Percentiles rank a stretch among this genome's conserved stretches.
These are phyloP conservation scores for Diogma glabrata DNA, from an alignment of 2,888 invertebrate species.

Conservation along the genomic window DNA sequence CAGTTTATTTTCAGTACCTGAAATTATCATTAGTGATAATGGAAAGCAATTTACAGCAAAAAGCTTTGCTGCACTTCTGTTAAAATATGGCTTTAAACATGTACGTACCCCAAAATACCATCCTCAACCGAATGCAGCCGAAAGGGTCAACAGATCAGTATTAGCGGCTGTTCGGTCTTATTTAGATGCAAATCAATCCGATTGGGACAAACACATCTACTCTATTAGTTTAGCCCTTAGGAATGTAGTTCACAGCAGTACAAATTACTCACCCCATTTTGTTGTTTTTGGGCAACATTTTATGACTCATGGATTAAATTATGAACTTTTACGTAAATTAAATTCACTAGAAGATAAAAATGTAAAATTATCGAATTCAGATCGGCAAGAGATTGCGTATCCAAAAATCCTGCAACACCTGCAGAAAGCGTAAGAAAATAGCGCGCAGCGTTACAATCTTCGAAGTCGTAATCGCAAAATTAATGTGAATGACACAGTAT, in stretches of 20 bases:
- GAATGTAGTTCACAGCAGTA: not conserved
- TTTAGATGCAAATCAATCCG: not conserved
- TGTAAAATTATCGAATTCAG: not conserved
- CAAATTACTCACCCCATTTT: not conserved
- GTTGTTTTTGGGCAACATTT: not conserved
- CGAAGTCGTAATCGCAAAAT: not conserved
- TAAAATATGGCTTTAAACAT: conserved; percentile 13
- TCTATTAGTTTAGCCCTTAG: not conserved
- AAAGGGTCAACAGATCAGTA: conserved; percentile 17
- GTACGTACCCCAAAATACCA: conserved; percentile 18
- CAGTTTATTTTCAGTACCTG: conserved; percentile 19
- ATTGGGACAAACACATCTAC: not conserved
- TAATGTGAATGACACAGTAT: not conserved
- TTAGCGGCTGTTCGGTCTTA: not conserved
- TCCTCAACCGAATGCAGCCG: conserved; percentile 21
- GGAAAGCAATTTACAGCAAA: conserved; percentile 18
- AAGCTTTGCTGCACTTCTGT: conserved; percentile 11
- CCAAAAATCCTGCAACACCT: not conserved
- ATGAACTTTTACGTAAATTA: not conserved
- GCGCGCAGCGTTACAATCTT: not conserved
- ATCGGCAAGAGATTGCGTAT: not conserved
- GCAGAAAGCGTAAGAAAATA: not conserved
- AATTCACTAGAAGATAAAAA: not conserved
- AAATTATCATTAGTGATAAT: conserved; percentile 19
- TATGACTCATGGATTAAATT: not conserved